phyloP scores from a whole-genome alignment of 2,888 invertebrate species.

The Panopea generosa region DNA sequence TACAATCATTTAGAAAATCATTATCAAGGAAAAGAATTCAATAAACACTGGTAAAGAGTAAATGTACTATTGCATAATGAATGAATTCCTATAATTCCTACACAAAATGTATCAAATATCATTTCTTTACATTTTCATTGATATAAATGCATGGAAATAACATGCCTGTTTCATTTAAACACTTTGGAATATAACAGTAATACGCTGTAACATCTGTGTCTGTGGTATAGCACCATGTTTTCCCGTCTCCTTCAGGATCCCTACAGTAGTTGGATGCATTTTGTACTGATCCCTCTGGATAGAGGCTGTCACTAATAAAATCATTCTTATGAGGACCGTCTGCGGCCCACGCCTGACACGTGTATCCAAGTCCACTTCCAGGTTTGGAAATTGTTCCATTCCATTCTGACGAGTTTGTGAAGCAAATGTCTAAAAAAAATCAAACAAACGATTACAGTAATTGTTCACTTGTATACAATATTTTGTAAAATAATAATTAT shows the following conservation, averaged over 20 bases:
- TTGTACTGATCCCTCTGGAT: neutral
- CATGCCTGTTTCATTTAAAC: too few species aligned
- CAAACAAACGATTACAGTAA: too few species aligned
- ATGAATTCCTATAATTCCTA: too few species aligned
- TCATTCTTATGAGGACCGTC: slow-evolving; percentile 1
- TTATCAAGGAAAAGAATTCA: too few species aligned
- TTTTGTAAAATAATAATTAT: too few species aligned
- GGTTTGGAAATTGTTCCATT: neutral
- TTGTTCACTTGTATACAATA: too few species aligned
- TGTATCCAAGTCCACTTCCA: neutral
- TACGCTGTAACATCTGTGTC: neutral
- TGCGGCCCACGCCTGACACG: slow-evolving; percentile 8
- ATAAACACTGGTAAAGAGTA: too few species aligned
- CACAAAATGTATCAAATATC: too few species aligned
- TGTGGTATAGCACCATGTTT: slow-evolving; percentile 14
- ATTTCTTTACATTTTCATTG: too few species aligned
- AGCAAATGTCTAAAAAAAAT: slow-evolving; percentile 4
- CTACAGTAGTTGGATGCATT: slow-evolving; percentile 10
- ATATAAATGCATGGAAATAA: too few species aligned
- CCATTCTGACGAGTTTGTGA: slow-evolving; percentile 3
- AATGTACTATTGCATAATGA: too few species aligned
- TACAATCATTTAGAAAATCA: too few species aligned
- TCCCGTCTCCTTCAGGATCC: slow-evolving; percentile 1
- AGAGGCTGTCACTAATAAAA: slow-evolving; percentile 1
- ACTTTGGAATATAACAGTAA: slow-evolving; percentile 5